A percentile compares a stretch with the other conserved stretches of the same genome.
phyloP scores from a whole-genome alignment of 2,888 invertebrate genomes.

The Camptogramma bilineatum region DNA sequence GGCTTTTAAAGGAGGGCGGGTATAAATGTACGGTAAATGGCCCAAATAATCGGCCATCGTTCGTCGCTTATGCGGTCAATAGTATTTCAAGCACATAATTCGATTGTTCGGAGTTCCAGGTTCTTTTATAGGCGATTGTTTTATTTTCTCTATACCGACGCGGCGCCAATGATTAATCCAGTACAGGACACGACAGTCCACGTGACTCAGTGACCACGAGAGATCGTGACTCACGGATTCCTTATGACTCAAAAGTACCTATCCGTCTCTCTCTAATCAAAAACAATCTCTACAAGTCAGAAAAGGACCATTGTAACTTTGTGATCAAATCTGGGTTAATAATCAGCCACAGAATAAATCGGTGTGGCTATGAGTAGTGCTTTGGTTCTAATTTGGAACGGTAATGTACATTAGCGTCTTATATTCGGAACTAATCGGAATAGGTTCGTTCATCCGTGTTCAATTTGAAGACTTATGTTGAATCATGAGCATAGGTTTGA shows the following conservation, averaged over 20 bases:
- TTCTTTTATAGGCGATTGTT: not conserved
- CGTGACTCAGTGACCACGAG: constrained; percentile 71
- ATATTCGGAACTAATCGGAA: constrained; percentile 51
- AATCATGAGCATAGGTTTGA: constrained; percentile 36
- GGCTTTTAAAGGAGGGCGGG: constrained; percentile 13
- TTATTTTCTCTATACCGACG: constrained; percentile 34
- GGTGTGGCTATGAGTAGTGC: constrained; percentile 49
- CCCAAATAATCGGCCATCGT: not conserved
- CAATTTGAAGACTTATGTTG: constrained; percentile 28
- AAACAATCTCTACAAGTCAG: constrained; percentile 32
- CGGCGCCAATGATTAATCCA: constrained; percentile 61
- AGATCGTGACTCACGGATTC: constrained; percentile 63
- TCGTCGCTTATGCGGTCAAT: not conserved
- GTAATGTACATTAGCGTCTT: constrained; percentile 47
- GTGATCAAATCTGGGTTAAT: constrained; percentile 35
- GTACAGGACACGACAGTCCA: constrained; percentile 57
- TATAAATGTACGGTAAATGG: not conserved
- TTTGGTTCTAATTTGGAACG: constrained; percentile 54
- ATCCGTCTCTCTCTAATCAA: constrained; percentile 48
- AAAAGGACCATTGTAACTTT: constrained; percentile 40
- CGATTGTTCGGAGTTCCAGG: not conserved
- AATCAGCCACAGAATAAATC: constrained; percentile 28
- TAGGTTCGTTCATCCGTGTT: constrained; percentile 38
- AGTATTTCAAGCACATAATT: not conserved
- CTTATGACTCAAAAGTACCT: constrained; percentile 57